A percentile compares a stretch with the other conserved stretches of the same genome.
These are phyloP conservation scores for Polydrusus tereticollis DNA, from an alignment of 2,888 invertebrate genomes.

Conservation along the genomic window DNA sequence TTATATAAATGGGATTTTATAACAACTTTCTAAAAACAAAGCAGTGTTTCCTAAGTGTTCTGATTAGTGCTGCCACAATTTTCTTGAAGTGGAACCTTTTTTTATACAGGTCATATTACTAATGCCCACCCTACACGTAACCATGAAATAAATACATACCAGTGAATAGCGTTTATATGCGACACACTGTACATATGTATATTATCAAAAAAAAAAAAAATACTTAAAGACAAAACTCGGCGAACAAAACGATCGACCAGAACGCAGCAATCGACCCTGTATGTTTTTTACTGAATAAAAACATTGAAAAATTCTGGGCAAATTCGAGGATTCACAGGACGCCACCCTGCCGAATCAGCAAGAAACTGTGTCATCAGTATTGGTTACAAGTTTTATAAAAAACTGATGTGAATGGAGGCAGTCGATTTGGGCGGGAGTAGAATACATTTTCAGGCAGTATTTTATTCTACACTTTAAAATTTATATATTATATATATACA, in stretches of 20 bases:
- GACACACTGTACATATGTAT: too few relatives aligned
- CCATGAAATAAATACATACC: too few relatives aligned
- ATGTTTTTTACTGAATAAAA: conserved; percentile 1
- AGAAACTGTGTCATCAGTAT: conserved; percentile 1
- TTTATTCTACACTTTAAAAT: not conserved
- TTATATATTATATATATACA: too few relatives aligned
- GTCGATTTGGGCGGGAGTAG: not conserved
- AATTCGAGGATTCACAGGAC: not conserved
- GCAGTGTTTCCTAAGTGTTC: too few relatives aligned
- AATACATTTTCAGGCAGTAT: not conserved
- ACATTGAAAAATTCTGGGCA: not conserved
- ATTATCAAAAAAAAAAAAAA: too few relatives aligned
- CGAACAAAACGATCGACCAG: not conserved
- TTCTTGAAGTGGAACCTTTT: too few relatives aligned
- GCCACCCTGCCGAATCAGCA: not conserved
- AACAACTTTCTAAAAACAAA: too few relatives aligned
- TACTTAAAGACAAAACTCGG: not conserved
- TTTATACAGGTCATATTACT: too few relatives aligned
- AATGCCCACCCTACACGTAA: too few relatives aligned
- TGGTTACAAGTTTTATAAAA: conserved; percentile 6
- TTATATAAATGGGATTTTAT: too few relatives aligned
- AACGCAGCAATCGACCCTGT: not conserved
- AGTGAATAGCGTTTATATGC: too few relatives aligned
- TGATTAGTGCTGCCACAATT: too few relatives aligned
- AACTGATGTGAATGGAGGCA: not conserved